A percentile compares a stretch with the other conserved stretches of the same genome.
Conservation (phyloP, 2,888 invertebrate genomes). For the Hesperia comma region DNA sequence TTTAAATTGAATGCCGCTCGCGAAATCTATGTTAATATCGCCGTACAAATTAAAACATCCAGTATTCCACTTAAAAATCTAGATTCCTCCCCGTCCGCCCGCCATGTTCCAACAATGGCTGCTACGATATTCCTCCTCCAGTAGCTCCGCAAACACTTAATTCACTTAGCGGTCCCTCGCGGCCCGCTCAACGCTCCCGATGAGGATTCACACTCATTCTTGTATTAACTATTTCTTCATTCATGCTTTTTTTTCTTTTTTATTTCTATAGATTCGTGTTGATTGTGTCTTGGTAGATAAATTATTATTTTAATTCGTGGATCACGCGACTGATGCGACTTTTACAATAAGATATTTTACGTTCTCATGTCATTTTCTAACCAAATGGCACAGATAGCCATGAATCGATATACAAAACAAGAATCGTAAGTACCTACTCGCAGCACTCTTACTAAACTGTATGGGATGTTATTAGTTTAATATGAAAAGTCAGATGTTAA, state of each 20-base stretch:
- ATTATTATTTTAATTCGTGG: neutral
- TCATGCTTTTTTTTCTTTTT: slow-evolving; percentile 1
- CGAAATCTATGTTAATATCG: neutral
- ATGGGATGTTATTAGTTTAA: too few species aligned
- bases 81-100: neutral
- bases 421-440: too few species aligned
- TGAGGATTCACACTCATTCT: slow-evolving; percentile 32
- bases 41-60: slow-evolving; percentile 8
- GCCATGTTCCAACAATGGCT: slow-evolving; percentile 23
- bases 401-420: too few species aligned
- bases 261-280: slow-evolving; percentile 5
- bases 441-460: too few species aligned
- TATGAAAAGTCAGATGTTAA: too few species aligned
- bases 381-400: too few species aligned
- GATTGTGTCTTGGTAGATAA: neutral
- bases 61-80: slow-evolving; percentile 13
- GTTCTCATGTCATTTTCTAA: too few species aligned
- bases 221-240: slow-evolving; percentile 23
- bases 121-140: slow-evolving; percentile 26
- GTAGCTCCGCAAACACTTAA: slow-evolving; percentile 57
- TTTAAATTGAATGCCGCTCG: neutral
- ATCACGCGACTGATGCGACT: too few species aligned
- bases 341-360: too few species aligned
- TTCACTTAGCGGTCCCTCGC: slow-evolving; percentile 58
- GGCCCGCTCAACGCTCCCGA: slow-evolving; percentile 37